A percentile compares a stretch with the other conserved stretches of the same genome.
phyloP scores from a whole-genome alignment of 2,113 vertebrate genomes.

The Marmota monax region DNA sequence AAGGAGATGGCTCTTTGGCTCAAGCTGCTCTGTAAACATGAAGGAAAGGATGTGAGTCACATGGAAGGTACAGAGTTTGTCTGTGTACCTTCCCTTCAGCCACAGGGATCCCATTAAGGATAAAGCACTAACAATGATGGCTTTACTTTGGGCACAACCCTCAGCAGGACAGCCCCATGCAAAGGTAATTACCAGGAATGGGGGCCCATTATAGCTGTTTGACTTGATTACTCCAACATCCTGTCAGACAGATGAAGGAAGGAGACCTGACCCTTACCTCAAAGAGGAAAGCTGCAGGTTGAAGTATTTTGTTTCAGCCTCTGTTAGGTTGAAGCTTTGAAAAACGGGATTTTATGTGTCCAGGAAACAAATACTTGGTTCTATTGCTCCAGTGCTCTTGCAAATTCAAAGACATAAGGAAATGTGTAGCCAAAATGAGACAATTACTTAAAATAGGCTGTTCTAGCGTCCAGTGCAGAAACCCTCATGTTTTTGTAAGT shows the following conservation, averaged over 20 bases:
- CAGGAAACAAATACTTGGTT: not conserved
- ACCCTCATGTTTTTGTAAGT: not conserved
- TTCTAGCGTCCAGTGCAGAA: not conserved
- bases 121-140: not conserved
- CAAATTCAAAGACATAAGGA: slow-evolving; percentile 33
- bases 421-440: slow-evolving; percentile 28
- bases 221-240: slow-evolving; percentile 58
- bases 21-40: slow-evolving; percentile 33
- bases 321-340: slow-evolving; percentile 55
- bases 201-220: slow-evolving; percentile 23
- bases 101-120: not conserved
- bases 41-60: not conserved
- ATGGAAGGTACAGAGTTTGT: not conserved
- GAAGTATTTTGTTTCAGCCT: slow-evolving; percentile 70
- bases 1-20: not conserved
- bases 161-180: slow-evolving; percentile 28
- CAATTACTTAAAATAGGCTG: not conserved
- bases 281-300: slow-evolving; percentile 45
- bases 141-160: slow-evolving; percentile 41
- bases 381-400: slow-evolving; percentile 24
- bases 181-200: slow-evolving; percentile 55
- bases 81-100: not conserved
- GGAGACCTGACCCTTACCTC: not conserved
- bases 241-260: slow-evolving; percentile 59
- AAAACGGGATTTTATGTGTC: slow-evolving; percentile 48